Evolutionary conservation across 2,113 vertebrate species (phyloP), one percentile per base, ranked within the genome.

Genomic region (Carassius auratus): DNA sequence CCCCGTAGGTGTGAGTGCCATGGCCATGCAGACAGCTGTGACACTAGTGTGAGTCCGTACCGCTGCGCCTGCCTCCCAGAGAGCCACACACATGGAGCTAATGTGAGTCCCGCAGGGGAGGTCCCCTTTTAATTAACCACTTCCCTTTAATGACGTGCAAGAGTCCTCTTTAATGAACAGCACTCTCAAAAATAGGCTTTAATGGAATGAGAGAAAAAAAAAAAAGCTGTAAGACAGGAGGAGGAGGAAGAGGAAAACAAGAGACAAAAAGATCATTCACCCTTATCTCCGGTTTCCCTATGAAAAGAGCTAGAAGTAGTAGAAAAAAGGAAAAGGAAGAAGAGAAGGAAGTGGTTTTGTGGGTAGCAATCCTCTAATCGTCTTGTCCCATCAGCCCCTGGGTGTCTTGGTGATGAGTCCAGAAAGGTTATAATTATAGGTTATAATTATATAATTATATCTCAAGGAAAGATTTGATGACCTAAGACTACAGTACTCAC

Each of bases 1-100:
- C 13, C 92, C 88, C 89, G 66, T 91, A 99, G 97, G 88, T 98
- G 97, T 87, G 95, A 97, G 89, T 99, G 97, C 92, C 91, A 96
- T 0, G 96, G 98, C 79, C 97, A 98, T 15, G 96, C 97, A 10
- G 91, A 95, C 88, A 86, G 83, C 30, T 99, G 97, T 21, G 94
- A 99, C 50, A 93, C 92, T 26, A 87, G 76, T 55, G 64, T 91
- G 83, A 93, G 86, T 7, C 96, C 95, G 0, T 98, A 97, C 85
- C 92, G 88, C 69, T 99, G 98, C 30, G 71, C 95, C 48, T 99
- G 97, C 38, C 57, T 96, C 42, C 90, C 89, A 71, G 95, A 96
- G 86, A 97, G 96, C 89, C 94, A 96, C 91, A 96, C 97, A 7
- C 91, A 95, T 83, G 97, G 97, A 90, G 91, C 91, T 89, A 96